phyloP scores from a whole-genome alignment of 1,140 invertebrate species.

The Drosophila parabipectinata region DNA sequence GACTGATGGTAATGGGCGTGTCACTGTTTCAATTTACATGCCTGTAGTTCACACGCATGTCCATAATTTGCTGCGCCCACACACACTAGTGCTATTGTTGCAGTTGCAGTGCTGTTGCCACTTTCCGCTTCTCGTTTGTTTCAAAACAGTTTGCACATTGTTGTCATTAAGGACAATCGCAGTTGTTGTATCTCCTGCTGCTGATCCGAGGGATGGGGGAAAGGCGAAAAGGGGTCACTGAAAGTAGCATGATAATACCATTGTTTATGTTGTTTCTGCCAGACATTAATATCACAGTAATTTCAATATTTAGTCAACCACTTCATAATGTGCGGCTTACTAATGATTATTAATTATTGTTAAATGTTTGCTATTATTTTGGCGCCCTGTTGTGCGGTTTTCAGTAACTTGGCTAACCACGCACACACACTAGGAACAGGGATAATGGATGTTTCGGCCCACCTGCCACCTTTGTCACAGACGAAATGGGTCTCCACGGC shows the following conservation, averaged over 20 bases:
- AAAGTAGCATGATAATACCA: constrained; percentile 59
- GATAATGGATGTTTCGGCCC: constrained; percentile 20
- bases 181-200: constrained; percentile 16
- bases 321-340: constrained; percentile 79
- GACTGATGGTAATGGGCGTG: constrained; percentile 54
- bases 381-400: constrained; percentile 11
- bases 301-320: constrained; percentile 81
- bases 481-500: constrained; percentile 22
- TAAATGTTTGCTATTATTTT: constrained; percentile 58
- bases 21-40: constrained; percentile 76
- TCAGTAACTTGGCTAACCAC: constrained; percentile 57
- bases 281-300: constrained; percentile 75
- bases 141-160: constrained; percentile 77
- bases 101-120: constrained; percentile 17
- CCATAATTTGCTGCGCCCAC: constrained; percentile 61
- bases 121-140: constrained; percentile 55
- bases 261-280: constrained; percentile 75
- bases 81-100: constrained; percentile 39
- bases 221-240: neutral
- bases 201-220: constrained; percentile 8
- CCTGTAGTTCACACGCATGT: constrained; percentile 73
- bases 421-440: constrained; percentile 40
- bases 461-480: constrained; percentile 22
- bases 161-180: constrained; percentile 57
- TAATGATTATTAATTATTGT: constrained; percentile 82